A percentile compares a stretch with the other conserved stretches of the same genome.
phyloP scores from a whole-genome alignment of 2,113 vertebrate genomes.

The Elgaria multicarinata region DNA sequence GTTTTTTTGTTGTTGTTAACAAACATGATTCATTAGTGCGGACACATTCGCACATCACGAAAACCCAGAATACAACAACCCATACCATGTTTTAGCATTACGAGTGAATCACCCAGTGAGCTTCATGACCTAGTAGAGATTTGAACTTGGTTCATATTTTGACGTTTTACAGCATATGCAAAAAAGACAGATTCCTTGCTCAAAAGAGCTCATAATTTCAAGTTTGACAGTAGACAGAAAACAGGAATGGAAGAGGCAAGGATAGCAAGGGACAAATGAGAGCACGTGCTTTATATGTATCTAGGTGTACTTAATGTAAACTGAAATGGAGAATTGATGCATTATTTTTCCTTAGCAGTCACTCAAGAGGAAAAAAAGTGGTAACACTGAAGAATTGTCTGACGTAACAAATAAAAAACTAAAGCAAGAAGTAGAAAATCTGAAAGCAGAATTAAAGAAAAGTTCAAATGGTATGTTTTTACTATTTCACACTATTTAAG shows the following conservation, averaged over 20 bases:
- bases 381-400: constrained; percentile 63
- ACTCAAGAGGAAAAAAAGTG: constrained; percentile 68
- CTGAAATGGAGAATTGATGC: neutral
- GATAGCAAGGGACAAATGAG: neutral
- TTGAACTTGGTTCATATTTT: no score
- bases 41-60: no score
- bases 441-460: constrained; percentile 83
- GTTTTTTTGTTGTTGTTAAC: no score
- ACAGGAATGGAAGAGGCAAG: neutral
- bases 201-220: neutral
- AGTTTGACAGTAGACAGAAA: neutral
- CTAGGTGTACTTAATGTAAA: neutral
- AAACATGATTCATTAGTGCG: no score
- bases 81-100: no score
- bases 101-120: no score
- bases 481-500: neutral
- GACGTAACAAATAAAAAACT: constrained; percentile 77
- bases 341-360: constrained; percentile 75
- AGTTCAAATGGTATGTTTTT: constrained; percentile 78
- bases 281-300: neutral
- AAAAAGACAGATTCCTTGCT: neutral
- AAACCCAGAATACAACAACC: no score
- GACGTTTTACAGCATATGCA: neutral
- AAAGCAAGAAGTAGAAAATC: constrained; percentile 77
- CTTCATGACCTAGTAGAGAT: no score